Evolutionary conservation across 2,888 invertebrate genomes (phyloP).

Genomic region (Idaea aversata): DNA sequence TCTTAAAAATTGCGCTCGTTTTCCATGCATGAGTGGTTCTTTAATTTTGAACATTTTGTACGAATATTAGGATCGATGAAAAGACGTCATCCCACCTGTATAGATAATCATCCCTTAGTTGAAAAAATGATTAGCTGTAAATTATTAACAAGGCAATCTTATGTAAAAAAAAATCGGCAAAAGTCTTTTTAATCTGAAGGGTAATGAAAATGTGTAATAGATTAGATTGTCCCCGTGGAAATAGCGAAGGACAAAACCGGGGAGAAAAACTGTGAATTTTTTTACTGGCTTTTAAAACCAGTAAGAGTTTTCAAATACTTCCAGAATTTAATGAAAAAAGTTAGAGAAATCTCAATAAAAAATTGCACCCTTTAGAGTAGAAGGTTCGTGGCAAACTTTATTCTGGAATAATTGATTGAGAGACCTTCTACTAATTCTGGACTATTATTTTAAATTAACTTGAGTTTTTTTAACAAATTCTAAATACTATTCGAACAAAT

Average conservation of each 20-base stretch:
- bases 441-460: constrained; percentile 21
- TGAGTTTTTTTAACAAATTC: constrained; percentile 18
- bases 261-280: constrained; percentile 43
- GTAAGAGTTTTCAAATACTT: constrained; percentile 59
- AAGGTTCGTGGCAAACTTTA: constrained; percentile 52
- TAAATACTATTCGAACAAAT: constrained; percentile 4
- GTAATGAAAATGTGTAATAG: constrained; percentile 2
- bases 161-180: background rate
- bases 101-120: background rate
- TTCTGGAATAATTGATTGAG: constrained; percentile 51
- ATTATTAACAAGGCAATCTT: background rate
- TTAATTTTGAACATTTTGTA: background rate
- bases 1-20: constrained; percentile 18
- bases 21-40: background rate
- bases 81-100: no score
- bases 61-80: background rate
- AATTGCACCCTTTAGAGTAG: constrained; percentile 56
- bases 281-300: constrained; percentile 45
- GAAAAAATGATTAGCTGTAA: background rate
- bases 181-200: background rate
- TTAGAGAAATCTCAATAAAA: constrained; percentile 59
- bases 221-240: constrained; percentile 7
- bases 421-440: constrained; percentile 34
- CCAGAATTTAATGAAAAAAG: constrained; percentile 66
- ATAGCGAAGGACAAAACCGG: constrained; percentile 36